A percentile compares a stretch with the other conserved stretches of the same genome.
Conservation (phyloP, 2,113 vertebrate genomes). For the Larimichthys crocea region DNA sequence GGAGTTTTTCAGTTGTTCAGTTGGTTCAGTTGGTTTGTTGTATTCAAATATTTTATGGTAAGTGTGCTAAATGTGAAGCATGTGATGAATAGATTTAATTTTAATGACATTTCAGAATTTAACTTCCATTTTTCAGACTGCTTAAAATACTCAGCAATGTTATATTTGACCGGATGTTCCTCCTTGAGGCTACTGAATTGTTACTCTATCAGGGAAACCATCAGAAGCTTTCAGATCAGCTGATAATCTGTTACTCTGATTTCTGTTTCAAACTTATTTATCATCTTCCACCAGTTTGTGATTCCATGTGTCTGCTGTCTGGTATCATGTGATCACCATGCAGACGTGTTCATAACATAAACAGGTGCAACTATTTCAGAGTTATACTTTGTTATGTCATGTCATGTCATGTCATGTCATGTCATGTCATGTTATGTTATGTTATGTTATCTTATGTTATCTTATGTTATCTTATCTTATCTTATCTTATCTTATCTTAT, state of each 20-base stretch:
- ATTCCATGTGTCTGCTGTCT: not conserved
- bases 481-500: too few relatives aligned
- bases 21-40: not conserved
- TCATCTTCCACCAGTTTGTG: not conserved
- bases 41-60: not conserved
- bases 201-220: not conserved
- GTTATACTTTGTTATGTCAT: not conserved
- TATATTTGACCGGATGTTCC: not conserved
- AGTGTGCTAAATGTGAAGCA: not conserved
- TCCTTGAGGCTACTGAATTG: not conserved
- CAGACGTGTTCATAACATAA: too few relatives aligned
- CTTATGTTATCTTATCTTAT: not conserved
- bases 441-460: not conserved
- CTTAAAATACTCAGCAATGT: not conserved
- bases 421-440: not conserved
- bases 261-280: not conserved
- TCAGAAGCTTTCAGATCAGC: not conserved
- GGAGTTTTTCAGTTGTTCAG: too few relatives aligned
- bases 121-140: too few relatives aligned
- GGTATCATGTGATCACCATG: not conserved
- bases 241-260: not conserved
- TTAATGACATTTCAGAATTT: too few relatives aligned
- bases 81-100: not conserved
- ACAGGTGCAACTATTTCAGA: too few relatives aligned
- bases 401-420: too few relatives aligned